Evolutionary conservation across 2,113 vertebrate species (phyloP), one percentile per base, ranked within the genome.

Genomic region (Hoplias malabaricus): DNA sequence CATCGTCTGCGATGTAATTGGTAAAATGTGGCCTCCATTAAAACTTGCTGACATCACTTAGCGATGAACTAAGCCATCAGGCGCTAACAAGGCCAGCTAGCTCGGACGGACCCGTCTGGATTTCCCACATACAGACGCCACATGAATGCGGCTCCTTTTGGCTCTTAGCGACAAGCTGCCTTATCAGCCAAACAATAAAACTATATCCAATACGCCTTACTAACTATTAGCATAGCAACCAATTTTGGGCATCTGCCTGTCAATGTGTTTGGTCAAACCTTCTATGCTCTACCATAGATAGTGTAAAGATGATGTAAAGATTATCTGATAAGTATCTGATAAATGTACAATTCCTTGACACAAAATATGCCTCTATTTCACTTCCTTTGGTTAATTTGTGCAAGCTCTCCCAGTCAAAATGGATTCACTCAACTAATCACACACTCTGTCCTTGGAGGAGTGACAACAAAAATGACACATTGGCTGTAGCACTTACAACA

Each of bases 21-120:
- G 75, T 71, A 75, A 81, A 81, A 81, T 21, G 75, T 84, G 82
- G 71, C 53, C 65, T 53, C 53, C 75, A 81, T 84, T 84, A 81
- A 81, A 81, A 78, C 59, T 78, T 79, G 82, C 82, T 84, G 82
- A 84, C 82, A 84, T 84, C 82, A 84, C 75, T 78, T 81, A 78
- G 82, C 29, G n/a, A 78, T 67, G 75, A 75, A 84, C 82, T 63
- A 75, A 75, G 66, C 79, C 36, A 63, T 50, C 11, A 63, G 73
- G 67, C n/a, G 34, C 79, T 81, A 84, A 81, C 66, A 38, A 77
- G 57, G 46, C 59, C n/a, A 57, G 50, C 53, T 40, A 54, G 38
- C 27, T 38, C 4, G 42, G 33, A 23, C 36, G 29, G 57, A 72
- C 43, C 43, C 27, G 25, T 63, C 53, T 54, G 57, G 43, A 75